These are phyloP conservation scores for Smithornis capensis DNA, from an alignment of 2,113 vertebrate species.

Conservation along the genomic window DNA sequence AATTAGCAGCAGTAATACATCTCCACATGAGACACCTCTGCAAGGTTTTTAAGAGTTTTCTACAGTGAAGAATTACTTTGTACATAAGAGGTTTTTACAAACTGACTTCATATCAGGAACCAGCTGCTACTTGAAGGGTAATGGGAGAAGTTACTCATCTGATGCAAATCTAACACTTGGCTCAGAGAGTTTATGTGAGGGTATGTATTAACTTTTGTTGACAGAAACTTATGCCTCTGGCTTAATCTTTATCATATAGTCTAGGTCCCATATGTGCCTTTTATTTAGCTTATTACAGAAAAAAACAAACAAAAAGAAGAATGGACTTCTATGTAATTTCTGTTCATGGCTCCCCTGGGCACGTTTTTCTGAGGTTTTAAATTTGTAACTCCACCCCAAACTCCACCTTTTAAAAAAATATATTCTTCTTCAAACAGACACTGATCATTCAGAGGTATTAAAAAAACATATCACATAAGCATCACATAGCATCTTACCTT, in stretches of 20 bases:
- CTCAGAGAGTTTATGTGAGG: neutral
- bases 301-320: neutral
- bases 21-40: neutral
- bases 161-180: neutral
- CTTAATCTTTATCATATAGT: neutral
- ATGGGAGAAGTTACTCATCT: neutral
- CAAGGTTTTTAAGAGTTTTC: neutral
- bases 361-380: neutral
- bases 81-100: neutral
- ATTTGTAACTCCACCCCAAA: neutral
- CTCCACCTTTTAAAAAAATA: neutral
- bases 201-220: neutral
- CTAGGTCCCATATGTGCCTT: neutral
- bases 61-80: neutral
- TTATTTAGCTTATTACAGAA: neutral
- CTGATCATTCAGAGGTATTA: neutral
- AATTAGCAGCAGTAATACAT: neutral
- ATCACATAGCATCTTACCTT: conserved; percentile 73
- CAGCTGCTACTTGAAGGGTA: neutral
- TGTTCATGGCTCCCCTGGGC: neutral
- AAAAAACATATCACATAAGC: neutral
- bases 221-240: neutral
- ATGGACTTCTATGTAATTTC: neutral
- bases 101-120: neutral
- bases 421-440: neutral